A percentile compares a stretch with the other conserved stretches of the same genome.
Evolutionary conservation across 2,113 vertebrate species (phyloP).

Genomic region (Melierax canorus): DNA sequence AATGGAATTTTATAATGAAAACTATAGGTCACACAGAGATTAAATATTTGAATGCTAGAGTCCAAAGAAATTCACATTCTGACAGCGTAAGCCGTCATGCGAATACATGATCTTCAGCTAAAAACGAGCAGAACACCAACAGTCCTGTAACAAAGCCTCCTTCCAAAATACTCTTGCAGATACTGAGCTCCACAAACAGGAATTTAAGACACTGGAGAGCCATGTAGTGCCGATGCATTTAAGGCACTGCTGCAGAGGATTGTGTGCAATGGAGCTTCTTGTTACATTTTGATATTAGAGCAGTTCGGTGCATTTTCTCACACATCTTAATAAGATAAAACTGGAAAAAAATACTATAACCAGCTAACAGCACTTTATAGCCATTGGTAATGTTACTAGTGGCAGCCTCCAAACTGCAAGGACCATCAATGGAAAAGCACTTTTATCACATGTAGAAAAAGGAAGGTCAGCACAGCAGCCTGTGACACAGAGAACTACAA

Average conservation of each 20-base stretch:
- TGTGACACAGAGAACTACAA: accelerated
- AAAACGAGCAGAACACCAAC: background rate
- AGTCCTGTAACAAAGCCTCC: background rate
- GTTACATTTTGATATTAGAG: background rate
- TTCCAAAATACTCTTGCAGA: background rate
- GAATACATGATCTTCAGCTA: background rate
- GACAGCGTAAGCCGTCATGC: background rate
- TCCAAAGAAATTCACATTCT: constrained; percentile 11
- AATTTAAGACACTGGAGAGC: background rate
- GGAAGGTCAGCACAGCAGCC: background rate
- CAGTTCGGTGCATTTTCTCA: background rate
- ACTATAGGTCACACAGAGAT: background rate
- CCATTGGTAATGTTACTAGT: background rate
- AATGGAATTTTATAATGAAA: background rate
- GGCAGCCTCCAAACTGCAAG: background rate
- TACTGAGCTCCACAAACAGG: background rate
- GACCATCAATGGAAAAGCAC: background rate
- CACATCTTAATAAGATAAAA: background rate
- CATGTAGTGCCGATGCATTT: background rate
- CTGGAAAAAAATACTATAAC: background rate
- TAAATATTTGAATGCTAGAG: background rate
- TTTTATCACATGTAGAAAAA: background rate
- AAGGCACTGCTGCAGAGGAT: background rate
- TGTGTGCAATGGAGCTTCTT: background rate
- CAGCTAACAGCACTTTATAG: background rate